phyloP scores from a whole-genome alignment of 1,140 invertebrate genomes.

The Maniola jurtina region DNA sequence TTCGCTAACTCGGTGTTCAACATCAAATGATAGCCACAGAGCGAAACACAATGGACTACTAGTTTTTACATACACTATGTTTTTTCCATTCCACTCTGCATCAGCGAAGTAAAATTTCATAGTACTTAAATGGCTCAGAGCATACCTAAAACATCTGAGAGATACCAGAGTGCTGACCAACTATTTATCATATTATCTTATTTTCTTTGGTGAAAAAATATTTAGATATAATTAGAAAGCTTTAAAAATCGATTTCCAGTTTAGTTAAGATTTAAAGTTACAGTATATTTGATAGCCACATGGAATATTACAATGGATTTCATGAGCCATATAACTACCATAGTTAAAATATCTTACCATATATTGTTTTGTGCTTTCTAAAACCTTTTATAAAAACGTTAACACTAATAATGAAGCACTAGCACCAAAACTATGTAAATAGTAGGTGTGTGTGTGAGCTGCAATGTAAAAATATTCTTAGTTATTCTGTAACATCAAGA shows the following conservation, averaged over 20 bases:
- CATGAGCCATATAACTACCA: neutral
- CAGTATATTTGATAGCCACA: neutral
- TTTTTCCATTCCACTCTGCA: too few species aligned
- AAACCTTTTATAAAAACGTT: slow-evolving; percentile 43
- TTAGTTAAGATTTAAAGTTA: neutral
- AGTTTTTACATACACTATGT: too few species aligned
- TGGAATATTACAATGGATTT: slow-evolving; percentile 5
- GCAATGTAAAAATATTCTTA: neutral
- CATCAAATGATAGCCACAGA: too few species aligned
- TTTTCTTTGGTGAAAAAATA: slow-evolving; percentile 8
- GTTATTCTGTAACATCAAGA: too few species aligned
- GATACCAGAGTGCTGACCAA: neutral
- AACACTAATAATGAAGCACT: slow-evolving; percentile 49
- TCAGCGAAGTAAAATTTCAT: too few species aligned
- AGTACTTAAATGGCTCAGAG: too few species aligned
- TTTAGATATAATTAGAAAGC: slow-evolving; percentile 4
- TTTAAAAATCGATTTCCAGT: neutral
- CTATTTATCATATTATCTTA: neutral
- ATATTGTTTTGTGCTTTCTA: slow-evolving; percentile 40
- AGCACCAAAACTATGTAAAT: slow-evolving; percentile 50
- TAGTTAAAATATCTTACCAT: neutral
- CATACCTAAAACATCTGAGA: too few species aligned
- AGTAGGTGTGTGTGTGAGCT: neutral
- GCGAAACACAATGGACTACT: too few species aligned
- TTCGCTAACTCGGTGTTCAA: too few species aligned